Evolutionary conservation across 2,113 vertebrate species (phyloP).

Genomic region (Pituophis catenifer): DNA sequence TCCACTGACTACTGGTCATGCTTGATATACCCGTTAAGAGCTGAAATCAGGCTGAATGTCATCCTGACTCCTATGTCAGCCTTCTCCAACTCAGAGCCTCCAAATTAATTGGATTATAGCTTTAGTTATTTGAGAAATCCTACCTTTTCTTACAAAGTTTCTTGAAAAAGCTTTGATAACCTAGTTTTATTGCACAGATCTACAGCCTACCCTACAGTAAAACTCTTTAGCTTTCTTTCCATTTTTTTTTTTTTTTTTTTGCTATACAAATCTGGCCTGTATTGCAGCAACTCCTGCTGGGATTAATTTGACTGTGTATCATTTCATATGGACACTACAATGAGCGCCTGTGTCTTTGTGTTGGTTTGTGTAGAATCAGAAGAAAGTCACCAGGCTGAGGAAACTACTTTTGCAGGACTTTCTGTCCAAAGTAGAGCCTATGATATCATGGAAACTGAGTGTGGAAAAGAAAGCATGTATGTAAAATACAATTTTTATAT

Average conservation of each 20-base stretch:
- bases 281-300: neutral
- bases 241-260: neutral
- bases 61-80: neutral
- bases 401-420: neutral
- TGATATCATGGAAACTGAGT: neutral
- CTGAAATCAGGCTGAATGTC: neutral
- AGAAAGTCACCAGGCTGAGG: constrained; percentile 18
- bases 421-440: neutral
- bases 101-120: neutral
- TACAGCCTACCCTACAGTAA: neutral
- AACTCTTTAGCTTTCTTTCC: neutral
- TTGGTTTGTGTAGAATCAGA: neutral
- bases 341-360: neutral
- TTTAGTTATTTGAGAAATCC: neutral
- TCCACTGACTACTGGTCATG: neutral
- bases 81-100: neutral
- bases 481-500: neutral
- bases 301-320: constrained; percentile 22
- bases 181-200: constrained; percentile 2
- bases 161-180: neutral
- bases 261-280: neutral
- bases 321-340: neutral
- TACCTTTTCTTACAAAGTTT: neutral
- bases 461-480: neutral
- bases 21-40: neutral